Base-by-base conservation (phyloP, 2,113 vertebrate genomes). In the Salvelinus fontinalis region DNA sequence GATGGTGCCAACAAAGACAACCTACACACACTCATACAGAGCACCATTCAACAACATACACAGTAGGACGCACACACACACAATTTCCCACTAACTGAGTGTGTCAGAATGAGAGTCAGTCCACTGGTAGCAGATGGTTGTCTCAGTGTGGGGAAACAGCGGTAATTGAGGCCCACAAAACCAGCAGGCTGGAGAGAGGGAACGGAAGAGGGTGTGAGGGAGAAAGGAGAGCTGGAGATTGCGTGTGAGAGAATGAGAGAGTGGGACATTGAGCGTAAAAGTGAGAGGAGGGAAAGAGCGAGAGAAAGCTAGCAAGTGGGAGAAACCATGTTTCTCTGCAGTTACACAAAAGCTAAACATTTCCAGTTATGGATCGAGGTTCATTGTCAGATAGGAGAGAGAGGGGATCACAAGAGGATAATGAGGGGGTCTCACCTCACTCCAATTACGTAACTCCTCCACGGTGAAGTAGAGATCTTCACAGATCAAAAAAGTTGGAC, bases 91-190 rank as follows among this genome's bases (percentile, higher is more conserved):
- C 24, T 77, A 62, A 27, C 48, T 22, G 48, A 26, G 49, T 64
- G 57, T 71, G 70, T 62, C 70, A 68, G 78, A 73, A 76, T 26
- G 3, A 60, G 77, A 74, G 69, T 67, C 49, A 34, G 39, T 75
- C 73, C 24, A 74, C 65, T 20, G 24, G 44, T 26, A 77, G 73
- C 83, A 87, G 83, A 85, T 83, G 81, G 81, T 74, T 65, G 80
- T 31, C 64, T 67, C 67, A 51, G 70, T 71, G 67, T 71, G 71
- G 69, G 71, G 75, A 68, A 78, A 60, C 75, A 75, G 67, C 69
- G 51, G 78, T 78, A 78, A 74, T 62, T 68, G 75, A 66, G 60
- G 67, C 70, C 57, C 48, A 57, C 65, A 29, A 31, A 68, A 48
- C 27, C 6, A 73, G 26, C 51, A 27, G 62, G 14, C 5, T 26